These are phyloP conservation scores for Cladopsammia gracilis DNA, from an alignment of 64 coral and sea anemone species.

Conservation along the genomic window DNA sequence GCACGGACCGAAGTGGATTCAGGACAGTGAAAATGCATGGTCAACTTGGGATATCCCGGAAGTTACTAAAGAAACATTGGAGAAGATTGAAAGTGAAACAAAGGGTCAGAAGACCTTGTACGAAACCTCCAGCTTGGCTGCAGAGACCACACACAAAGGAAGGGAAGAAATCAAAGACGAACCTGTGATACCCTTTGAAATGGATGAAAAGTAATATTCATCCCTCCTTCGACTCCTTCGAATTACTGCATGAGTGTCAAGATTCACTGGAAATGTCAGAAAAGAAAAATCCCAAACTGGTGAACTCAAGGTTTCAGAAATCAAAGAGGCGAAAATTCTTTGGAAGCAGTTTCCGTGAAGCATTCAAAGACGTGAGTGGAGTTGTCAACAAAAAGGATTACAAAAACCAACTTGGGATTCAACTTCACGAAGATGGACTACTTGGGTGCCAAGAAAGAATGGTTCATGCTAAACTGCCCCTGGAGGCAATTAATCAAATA, in stretches of 20 bases:
- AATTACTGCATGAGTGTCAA: conserved; percentile 24
- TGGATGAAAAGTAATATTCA: conserved; percentile 33
- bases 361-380: background rate
- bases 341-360: no score
- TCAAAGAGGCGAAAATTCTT: no score
- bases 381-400: conserved; percentile 1
- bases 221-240: conserved; percentile 3
- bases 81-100: conserved; percentile 51
- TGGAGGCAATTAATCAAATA: background rate
- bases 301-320: background rate
- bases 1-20: conserved; percentile 60
- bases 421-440: conserved; percentile 8
- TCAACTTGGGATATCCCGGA: conserved; percentile 36
- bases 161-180: conserved; percentile 22
- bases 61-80: conserved; percentile 51
- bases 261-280: conserved; percentile 18
- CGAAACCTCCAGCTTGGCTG: conserved; percentile 26
- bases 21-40: conserved; percentile 7
- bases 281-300: background rate
- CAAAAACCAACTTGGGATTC: conserved; percentile 25
- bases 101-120: conserved; percentile 41
- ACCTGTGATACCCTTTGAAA: background rate
- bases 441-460: background rate
- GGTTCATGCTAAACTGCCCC: background rate
- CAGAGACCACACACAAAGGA: no score